Conservation (phyloP, 2,113 vertebrate species). For the Anhinga anhinga region DNA sequence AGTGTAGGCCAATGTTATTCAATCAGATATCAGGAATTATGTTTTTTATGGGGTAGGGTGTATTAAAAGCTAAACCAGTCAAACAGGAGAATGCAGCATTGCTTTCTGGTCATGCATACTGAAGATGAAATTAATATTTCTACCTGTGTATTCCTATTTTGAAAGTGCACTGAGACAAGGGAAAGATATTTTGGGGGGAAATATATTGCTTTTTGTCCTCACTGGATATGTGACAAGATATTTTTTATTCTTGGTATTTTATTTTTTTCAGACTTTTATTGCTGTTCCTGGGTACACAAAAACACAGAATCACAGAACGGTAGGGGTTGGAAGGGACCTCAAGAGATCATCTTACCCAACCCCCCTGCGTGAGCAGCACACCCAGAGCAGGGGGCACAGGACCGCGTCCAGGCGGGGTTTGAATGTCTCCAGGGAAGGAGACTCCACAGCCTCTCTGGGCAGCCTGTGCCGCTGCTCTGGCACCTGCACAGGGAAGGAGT, state of each 20-base stretch:
- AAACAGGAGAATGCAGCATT: not conserved
- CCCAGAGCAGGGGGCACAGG: too few species aligned
- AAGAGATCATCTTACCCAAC: too few species aligned
- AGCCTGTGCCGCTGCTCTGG: too few species aligned
- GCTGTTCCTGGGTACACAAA: fast-evolving
- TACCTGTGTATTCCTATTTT: not conserved
- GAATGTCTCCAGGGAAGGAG: too few species aligned
- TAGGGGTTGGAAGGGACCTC: too few species aligned
- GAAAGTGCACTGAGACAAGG: not conserved
- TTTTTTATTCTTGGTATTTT: not conserved
- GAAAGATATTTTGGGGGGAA: not conserved
- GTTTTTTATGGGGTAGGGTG: not conserved
- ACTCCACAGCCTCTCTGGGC: too few species aligned
- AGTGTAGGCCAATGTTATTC: not conserved
- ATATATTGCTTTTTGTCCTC: not conserved
- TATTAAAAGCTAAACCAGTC: not conserved
- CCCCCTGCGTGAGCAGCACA: too few species aligned
- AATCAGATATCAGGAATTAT: too few species aligned
- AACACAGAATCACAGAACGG: too few species aligned
- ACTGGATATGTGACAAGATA: not conserved
- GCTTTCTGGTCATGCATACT: not conserved
- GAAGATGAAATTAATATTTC: not conserved
- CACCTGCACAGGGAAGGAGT: too few species aligned
- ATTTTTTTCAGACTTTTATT: not conserved
- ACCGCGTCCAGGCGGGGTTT: too few species aligned